Conservation (phyloP, 1,140 invertebrate species). For the Bradysia coprophila region DNA sequence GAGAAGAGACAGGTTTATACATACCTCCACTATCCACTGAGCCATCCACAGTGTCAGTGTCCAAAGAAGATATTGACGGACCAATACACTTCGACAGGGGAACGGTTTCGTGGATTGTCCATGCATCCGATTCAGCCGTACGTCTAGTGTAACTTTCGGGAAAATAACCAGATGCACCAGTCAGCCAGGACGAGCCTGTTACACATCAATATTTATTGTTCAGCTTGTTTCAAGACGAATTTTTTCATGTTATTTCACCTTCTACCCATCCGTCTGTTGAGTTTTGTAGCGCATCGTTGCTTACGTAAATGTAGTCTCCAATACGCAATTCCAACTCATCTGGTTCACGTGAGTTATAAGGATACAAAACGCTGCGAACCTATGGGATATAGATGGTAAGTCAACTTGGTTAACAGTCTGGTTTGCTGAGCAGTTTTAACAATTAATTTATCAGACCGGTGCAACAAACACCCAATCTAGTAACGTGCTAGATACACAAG, state of each 20-base stretch:
- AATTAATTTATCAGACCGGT: too few relatives aligned
- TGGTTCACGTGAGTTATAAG: slow-evolving; percentile 51
- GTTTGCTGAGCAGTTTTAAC: too few relatives aligned
- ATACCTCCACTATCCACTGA: too few relatives aligned
- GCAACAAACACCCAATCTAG: too few relatives aligned
- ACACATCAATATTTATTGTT: too few relatives aligned
- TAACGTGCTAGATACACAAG: too few relatives aligned
- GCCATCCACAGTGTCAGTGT: slow-evolving; percentile 28
- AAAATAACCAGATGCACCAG: slow-evolving; percentile 56
- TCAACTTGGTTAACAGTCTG: too few relatives aligned
- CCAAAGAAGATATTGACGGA: slow-evolving; percentile 25
- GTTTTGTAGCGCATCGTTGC: slow-evolving; percentile 44
- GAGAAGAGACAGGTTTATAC: too few relatives aligned
- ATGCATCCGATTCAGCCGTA: slow-evolving; percentile 73
- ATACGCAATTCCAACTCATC: slow-evolving; percentile 72
- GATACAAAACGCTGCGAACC: slow-evolving; percentile 64
- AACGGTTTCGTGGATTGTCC: slow-evolving; percentile 64
- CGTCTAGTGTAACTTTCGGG: slow-evolving; percentile 65
- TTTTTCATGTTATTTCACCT: too few relatives aligned
- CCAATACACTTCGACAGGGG: slow-evolving; percentile 27
- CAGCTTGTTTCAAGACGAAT: too few relatives aligned
- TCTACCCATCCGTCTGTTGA: slow-evolving; percentile 73
- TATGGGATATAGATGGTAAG: too few relatives aligned
- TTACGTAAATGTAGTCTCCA: slow-evolving; percentile 72
- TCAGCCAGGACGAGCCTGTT: slow-evolving; percentile 78